Conservation (phyloP, 2,113 vertebrate species). For the Nibea coibor region DNA sequence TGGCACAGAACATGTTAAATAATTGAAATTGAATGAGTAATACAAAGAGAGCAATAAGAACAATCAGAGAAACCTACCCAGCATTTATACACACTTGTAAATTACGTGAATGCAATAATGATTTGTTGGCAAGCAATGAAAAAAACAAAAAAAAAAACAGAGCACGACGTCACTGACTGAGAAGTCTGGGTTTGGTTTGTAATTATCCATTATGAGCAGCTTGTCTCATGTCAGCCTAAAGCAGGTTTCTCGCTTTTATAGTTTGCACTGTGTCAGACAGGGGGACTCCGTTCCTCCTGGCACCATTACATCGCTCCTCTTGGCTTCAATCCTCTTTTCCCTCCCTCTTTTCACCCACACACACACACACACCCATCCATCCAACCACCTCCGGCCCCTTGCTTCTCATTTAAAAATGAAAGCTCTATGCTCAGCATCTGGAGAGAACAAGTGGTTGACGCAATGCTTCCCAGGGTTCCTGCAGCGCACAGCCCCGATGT, state of each 20-base stretch:
- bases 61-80: constrained; percentile 49
- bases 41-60: constrained; percentile 40
- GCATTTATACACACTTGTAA: constrained; percentile 57
- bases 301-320: constrained; percentile 49
- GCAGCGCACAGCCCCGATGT: constrained; percentile 15
- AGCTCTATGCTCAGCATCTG: constrained; percentile 77
- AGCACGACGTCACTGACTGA: constrained; percentile 31
- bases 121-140: constrained; percentile 66
- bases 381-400: constrained; percentile 54
- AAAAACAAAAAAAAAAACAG: constrained; percentile 32
- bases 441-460: constrained; percentile 74
- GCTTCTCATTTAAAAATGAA: constrained; percentile 69
- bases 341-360: background rate
- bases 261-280: constrained; percentile 68
- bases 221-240: constrained; percentile 56
- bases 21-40: constrained; percentile 46
- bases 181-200: constrained; percentile 55
- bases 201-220: constrained; percentile 55
- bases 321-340: constrained; percentile 46
- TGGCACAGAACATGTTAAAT: constrained; percentile 42
- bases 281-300: constrained; percentile 62
- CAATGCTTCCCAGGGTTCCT: constrained; percentile 61
- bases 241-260: constrained; percentile 57
- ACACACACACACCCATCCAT: constrained; percentile 11
- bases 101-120: constrained; percentile 66